A percentile compares a stretch with the other conserved stretches of the same genome.
phyloP scores from a whole-genome alignment of 1,140 invertebrate genomes.

The Meloidogyne chitwoodi region DNA sequence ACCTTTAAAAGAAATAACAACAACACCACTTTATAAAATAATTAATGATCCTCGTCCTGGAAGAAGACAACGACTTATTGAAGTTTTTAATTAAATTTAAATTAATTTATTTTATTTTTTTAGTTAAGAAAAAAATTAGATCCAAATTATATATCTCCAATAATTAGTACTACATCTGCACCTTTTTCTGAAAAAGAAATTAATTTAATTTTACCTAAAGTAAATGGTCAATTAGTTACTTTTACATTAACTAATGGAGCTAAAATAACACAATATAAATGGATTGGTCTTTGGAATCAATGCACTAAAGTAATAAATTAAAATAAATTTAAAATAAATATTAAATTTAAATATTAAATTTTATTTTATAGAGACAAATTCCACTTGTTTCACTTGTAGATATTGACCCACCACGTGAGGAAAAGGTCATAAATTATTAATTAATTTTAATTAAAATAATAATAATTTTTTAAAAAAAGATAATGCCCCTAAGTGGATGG shows the following conservation, averaged over 20 bases:
- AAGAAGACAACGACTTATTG: constrained; percentile 33
- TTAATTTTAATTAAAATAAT: not conserved
- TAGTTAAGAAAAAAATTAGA: constrained; percentile 22
- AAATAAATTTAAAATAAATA: too few species aligned
- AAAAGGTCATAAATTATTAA: constrained; percentile 36
- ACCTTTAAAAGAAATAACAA: constrained; percentile 5
- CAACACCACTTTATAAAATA: constrained; percentile 49
- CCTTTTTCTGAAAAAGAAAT: constrained; percentile 28
- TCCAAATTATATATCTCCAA: not conserved
- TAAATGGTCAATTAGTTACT: constrained; percentile 38
- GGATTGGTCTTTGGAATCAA: constrained; percentile 53
- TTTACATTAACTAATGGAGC: constrained; percentile 51
- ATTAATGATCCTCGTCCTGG: constrained; percentile 48
- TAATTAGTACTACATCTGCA: constrained; percentile 31
- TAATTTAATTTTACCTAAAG: constrained; percentile 32
- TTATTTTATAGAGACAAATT: constrained; percentile 36
- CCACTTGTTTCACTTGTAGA: constrained; percentile 46
- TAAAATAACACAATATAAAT: constrained; percentile 53
- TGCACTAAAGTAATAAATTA: constrained; percentile 36
- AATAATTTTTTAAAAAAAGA: constrained; percentile 5
- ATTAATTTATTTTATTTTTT: not conserved
- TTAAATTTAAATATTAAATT: too few species aligned
- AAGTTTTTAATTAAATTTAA: constrained; percentile 1
- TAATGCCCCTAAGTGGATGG: constrained; percentile 41
- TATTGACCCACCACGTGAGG: constrained; percentile 52